Conservation (phyloP, 2,888 invertebrate species). For the Sarcophaga variegata region DNA sequence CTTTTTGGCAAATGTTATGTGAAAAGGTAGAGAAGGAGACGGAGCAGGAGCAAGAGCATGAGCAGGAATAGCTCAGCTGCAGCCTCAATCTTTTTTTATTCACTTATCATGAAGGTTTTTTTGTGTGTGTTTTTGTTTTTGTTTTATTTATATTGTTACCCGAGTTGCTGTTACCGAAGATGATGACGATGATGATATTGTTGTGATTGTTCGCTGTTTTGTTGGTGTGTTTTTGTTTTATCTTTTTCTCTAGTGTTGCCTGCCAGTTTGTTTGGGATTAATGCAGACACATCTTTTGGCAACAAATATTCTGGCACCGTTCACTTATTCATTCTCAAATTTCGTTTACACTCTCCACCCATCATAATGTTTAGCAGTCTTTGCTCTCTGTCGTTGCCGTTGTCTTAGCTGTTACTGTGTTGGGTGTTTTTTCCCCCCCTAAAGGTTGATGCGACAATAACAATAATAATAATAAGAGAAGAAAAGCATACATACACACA, state of each 20-base stretch:
- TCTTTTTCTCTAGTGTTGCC: slow-evolving; percentile 24
- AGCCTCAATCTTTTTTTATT: slow-evolving; percentile 33
- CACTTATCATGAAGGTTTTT: neutral
- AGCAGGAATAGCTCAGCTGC: slow-evolving; percentile 20
- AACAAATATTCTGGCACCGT: slow-evolving; percentile 63
- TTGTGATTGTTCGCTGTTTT: slow-evolving; percentile 11
- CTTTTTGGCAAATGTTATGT: slow-evolving; percentile 56
- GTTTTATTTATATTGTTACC: too few species aligned
- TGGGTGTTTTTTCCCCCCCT: slow-evolving; percentile 13
- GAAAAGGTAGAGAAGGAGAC: slow-evolving; percentile 36
- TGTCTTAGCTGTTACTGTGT: slow-evolving; percentile 14
- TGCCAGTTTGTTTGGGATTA: slow-evolving; percentile 61
- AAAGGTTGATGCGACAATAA: slow-evolving; percentile 40
- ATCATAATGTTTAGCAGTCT: slow-evolving; percentile 40
- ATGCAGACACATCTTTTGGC: slow-evolving; percentile 69
- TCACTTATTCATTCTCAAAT: slow-evolving; percentile 63
- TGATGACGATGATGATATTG: neutral
- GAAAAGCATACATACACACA: neutral
- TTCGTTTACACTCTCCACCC: slow-evolving; percentile 39
- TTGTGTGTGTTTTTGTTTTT: too few species aligned
- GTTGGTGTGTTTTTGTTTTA: slow-evolving; percentile 6
- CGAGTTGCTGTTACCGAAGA: neutral
- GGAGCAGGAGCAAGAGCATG: slow-evolving; percentile 12
- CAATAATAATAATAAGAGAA: slow-evolving; percentile 25
- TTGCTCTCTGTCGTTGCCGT: neutral